Evolutionary conservation across 1,140 invertebrate species (phyloP), one percentile per base, ranked within the genome.

Genomic region (Globodera ellingtonae): DNA sequence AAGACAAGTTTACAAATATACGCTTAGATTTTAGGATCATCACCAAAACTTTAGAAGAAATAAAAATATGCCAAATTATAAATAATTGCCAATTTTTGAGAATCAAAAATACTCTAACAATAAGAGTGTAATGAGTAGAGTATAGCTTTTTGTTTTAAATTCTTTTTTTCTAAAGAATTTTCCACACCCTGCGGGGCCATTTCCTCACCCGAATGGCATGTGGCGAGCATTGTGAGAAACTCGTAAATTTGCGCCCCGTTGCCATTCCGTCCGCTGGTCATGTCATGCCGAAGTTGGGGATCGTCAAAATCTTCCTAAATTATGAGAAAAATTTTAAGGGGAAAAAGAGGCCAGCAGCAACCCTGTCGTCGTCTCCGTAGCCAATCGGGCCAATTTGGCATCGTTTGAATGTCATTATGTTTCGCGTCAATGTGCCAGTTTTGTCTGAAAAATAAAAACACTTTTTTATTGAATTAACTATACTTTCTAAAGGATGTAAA

Each of bases 371-470:
- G 71, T 87, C 91, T 10, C 91, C 91, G 89, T 94, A 97, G 24
- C 94, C 91, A n/a, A 91, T 91, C 0, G 94, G 94, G 3, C 92
- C 95, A 47, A 98, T 93, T 6, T 94, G 93, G 89, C 94, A 96
- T 81, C 93, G 92, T 90, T 96, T 95, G 89, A 98, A 99, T 89
- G 95, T 95, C 97, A 99, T 99, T 10, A 98, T 92, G 90, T 99
- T 99, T 87, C 93, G 92, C 21, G 96, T 99, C 80, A 97, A 92
- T 0, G 97, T 98, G 48, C 97, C 97, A 6, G 96, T 98, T 78
- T 89, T 89, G 72, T 81, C 79, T 71, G 52, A 15, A 52, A 9
- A 62, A 62, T 10, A 18, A 5, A 21, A 15, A 62, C 35, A 35
- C 35, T 35, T 3, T 35, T 35, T 35, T 35, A 3, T 35, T 35